Percentiles rank a stretch among this genome's conserved stretches.
These are phyloP conservation scores for Aleadryas rufinucha DNA, from an alignment of 2,113 vertebrate genomes.

Conservation along the genomic window DNA sequence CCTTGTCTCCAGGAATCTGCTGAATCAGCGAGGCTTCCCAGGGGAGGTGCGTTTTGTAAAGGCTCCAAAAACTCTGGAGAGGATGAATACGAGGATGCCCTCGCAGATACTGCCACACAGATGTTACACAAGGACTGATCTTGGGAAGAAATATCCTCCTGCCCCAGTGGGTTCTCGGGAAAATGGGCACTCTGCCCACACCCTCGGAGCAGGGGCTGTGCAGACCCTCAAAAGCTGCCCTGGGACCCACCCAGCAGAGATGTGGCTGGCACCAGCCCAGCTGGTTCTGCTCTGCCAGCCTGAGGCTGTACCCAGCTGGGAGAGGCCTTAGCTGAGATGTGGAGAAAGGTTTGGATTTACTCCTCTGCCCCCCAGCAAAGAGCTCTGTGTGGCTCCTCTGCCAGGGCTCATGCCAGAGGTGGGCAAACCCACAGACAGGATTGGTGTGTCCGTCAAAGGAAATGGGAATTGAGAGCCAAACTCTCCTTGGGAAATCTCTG, in stretches of 20 bases:
- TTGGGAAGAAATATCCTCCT: background rate
- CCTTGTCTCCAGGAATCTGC: conserved; percentile 51
- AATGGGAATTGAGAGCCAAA: background rate
- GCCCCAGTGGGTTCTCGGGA: background rate
- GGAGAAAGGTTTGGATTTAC: background rate
- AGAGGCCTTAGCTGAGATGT: background rate
- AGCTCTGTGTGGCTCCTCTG: rapidly evolving
- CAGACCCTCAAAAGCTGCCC: background rate
- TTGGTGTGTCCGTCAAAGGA: background rate
- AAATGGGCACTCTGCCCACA: background rate
- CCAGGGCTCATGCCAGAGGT: background rate
- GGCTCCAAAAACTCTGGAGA: background rate
- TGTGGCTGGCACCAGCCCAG: background rate
- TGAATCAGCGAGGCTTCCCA: conserved; percentile 54
- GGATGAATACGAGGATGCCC: background rate
- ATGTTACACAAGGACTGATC: background rate
- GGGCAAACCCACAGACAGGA: background rate
- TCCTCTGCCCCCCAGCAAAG: background rate
- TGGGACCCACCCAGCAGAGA: background rate
- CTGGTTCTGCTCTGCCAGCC: background rate
- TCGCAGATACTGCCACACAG: background rate
- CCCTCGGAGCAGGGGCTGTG: background rate
- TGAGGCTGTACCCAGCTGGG: background rate
- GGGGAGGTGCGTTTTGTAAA: background rate
- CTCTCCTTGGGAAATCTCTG: background rate